Evolutionary conservation across 1,140 invertebrate species (phyloP).

Genomic region (Nylanderia fulva): DNA sequence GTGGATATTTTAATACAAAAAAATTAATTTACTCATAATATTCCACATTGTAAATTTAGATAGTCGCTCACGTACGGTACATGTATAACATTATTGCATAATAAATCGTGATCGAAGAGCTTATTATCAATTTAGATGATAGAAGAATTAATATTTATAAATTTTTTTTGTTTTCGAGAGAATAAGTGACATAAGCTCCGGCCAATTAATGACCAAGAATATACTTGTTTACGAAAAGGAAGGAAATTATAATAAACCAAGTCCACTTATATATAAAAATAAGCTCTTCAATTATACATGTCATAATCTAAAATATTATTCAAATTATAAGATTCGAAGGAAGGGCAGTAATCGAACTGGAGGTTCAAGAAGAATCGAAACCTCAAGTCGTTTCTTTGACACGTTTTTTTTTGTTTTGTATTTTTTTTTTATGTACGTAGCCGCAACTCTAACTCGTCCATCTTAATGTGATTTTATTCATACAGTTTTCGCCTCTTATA

Average conservation of each 20-base stretch:
- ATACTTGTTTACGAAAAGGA: background rate
- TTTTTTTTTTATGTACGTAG: slow-evolving; percentile 50
- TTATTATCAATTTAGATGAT: background rate
- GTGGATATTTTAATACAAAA: background rate
- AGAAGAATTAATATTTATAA: background rate
- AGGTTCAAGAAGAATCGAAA: slow-evolving; percentile 7
- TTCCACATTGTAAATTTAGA: background rate
- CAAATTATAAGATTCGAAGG: slow-evolving; percentile 10
- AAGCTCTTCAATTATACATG: slow-evolving; percentile 1
- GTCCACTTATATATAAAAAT: background rate
- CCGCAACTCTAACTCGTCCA: slow-evolving; percentile 66
- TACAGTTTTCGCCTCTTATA: slow-evolving; percentile 58
- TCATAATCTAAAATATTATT: background rate
- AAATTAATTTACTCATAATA: background rate
- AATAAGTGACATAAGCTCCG: background rate
- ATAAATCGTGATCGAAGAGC: background rate
- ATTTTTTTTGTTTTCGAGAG: background rate
- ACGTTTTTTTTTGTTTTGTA: background rate
- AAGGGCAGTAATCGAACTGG: slow-evolving; percentile 27
- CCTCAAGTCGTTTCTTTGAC: background rate
- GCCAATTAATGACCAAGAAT: background rate
- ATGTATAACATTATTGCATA: slow-evolving; percentile 11
- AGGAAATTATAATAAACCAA: background rate
- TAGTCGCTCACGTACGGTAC: background rate
- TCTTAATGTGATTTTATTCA: slow-evolving; percentile 18